These are phyloP conservation scores for Troilus luridus DNA, from an alignment of 2,888 invertebrate genomes.

Conservation along the genomic window DNA sequence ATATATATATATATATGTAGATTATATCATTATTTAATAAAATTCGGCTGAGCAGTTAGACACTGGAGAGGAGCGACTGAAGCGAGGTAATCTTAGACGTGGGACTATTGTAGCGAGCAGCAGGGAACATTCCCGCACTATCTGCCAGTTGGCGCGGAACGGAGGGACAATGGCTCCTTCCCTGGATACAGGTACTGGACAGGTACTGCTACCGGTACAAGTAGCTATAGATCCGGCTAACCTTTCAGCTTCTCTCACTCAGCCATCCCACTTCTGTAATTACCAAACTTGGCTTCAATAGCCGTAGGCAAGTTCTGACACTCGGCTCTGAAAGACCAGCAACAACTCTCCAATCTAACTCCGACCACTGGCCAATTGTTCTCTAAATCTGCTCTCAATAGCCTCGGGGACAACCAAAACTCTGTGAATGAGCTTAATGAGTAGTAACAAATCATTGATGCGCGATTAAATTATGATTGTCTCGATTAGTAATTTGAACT, in stretches of 20 bases:
- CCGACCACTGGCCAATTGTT: background rate
- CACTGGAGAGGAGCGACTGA: background rate
- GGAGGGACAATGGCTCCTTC: background rate
- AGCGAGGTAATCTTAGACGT: background rate
- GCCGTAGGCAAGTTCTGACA: background rate
- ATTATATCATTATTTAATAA: background rate
- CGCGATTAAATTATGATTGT: too few species aligned
- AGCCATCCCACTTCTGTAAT: background rate
- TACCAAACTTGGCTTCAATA: background rate
- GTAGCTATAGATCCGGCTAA: background rate
- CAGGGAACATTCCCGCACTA: background rate
- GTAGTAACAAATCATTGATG: background rate
- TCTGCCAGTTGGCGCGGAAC: slow-evolving; percentile 2
- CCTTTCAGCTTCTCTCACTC: background rate
- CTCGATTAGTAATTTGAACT: too few species aligned
- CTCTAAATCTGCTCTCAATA: background rate
- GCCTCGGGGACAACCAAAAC: background rate
- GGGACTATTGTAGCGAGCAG: background rate
- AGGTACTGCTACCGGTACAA: too few species aligned
- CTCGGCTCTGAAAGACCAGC: background rate
- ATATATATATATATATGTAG: too few species aligned
- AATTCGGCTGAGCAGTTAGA: background rate
- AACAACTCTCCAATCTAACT: background rate
- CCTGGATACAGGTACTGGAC: too few species aligned
- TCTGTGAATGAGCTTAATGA: background rate